A percentile compares a stretch with the other conserved stretches of the same genome.
phyloP scores from a whole-genome alignment of 2,113 vertebrate species.

The Falco punctatus region DNA sequence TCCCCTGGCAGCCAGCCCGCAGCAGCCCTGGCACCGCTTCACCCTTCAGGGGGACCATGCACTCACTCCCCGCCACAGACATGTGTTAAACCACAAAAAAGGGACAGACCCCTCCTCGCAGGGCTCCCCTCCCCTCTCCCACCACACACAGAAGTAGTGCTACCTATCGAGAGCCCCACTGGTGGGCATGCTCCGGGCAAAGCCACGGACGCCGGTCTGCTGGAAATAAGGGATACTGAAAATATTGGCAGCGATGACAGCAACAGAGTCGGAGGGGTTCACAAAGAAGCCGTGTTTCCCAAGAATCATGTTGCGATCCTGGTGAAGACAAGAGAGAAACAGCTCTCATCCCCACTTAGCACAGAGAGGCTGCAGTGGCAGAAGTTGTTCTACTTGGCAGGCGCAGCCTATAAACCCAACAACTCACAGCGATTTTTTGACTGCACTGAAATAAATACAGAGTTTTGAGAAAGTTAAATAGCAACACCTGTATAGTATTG shows the following conservation, averaged over 20 bases:
- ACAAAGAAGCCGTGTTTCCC: slow-evolving; percentile 97
- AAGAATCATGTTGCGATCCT: slow-evolving; percentile 99
- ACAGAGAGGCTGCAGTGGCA: neutral
- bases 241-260: slow-evolving; percentile 95
- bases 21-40: neutral
- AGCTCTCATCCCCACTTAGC: neutral
- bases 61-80: fast-evolving
- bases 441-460: neutral
- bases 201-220: slow-evolving; percentile 91
- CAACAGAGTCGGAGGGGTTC: slow-evolving; percentile 96
- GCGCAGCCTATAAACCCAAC: neutral
- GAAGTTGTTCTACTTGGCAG: neutral
- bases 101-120: no score
- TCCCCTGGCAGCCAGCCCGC: neutral
- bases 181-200: slow-evolving; percentile 98
- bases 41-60: fast-evolving
- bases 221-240: slow-evolving; percentile 95
- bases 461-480: neutral
- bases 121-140: neutral
- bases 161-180: slow-evolving; percentile 96
- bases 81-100: fast-evolving
- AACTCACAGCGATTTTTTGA: neutral
- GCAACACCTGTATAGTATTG: neutral
- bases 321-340: neutral
- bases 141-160: fast-evolving